Evolutionary conservation across 1,140 invertebrate genomes (phyloP).

Genomic region (Drosophila saltans): DNA sequence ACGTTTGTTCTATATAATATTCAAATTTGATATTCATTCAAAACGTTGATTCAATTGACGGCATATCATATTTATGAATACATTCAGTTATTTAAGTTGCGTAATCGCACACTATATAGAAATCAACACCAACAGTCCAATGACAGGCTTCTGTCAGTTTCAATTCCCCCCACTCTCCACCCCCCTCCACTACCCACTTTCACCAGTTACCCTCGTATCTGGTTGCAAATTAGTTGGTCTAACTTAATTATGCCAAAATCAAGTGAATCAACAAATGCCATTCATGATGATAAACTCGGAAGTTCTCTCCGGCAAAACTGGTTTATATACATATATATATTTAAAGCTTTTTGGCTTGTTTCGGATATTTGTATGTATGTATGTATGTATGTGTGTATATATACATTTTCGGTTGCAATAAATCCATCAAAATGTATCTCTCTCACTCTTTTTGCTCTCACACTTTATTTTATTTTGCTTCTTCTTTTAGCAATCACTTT

Average conservation of each 20-base stretch:
- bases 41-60: background rate
- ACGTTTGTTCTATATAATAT: background rate
- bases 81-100: background rate
- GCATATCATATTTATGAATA: background rate
- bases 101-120: background rate
- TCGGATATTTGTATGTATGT: no score
- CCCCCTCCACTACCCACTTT: no score
- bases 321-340: background rate
- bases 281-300: constrained; percentile 63
- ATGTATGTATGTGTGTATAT: background rate
- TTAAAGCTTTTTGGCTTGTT: background rate
- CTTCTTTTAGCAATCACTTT: constrained; percentile 65
- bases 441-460: constrained; percentile 7
- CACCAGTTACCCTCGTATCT: background rate
- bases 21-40: constrained; percentile 1
- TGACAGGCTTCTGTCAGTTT: background rate
- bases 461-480: background rate
- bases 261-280: constrained; percentile 68
- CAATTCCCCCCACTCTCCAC: background rate
- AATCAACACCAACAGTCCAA: background rate
- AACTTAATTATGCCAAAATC: constrained; percentile 76
- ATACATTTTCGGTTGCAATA: constrained; percentile 33
- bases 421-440: constrained; percentile 41
- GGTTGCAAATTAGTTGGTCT: constrained; percentile 45
- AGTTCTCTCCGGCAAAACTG: background rate